Percentiles rank a stretch among this genome's conserved stretches.
Conservation (phyloP, 2,797 vertebrate species). For the Calcarius lapponicus region DNA sequence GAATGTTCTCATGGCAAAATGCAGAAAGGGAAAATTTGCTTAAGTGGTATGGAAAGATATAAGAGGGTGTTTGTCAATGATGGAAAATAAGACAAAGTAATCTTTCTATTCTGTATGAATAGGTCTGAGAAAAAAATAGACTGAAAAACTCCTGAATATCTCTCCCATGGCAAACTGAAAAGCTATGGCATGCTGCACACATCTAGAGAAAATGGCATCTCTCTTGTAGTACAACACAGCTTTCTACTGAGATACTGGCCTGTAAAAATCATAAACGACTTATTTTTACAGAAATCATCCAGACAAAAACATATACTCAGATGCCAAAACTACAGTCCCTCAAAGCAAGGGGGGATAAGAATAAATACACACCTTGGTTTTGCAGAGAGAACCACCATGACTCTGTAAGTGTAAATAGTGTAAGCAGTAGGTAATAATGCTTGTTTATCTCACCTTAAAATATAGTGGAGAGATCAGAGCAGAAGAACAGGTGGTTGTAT, state of each 20-base stretch:
- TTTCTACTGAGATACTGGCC: background rate
- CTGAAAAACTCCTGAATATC: background rate
- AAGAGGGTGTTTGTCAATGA: background rate
- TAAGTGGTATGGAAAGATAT: background rate
- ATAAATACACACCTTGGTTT: background rate
- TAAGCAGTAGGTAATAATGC: background rate
- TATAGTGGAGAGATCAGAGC: background rate
- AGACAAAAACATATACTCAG: background rate
- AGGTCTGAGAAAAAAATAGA: background rate
- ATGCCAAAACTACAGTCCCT: background rate
- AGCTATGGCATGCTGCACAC: background rate
- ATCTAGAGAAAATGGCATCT: background rate
- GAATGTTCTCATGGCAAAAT: background rate
- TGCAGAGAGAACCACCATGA: background rate
- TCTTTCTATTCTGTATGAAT: background rate
- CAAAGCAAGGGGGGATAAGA: background rate
- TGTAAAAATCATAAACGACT: background rate
- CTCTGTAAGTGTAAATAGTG: background rate
- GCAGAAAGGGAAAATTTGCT: background rate
- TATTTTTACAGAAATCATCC: background rate
- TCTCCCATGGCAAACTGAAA: background rate
- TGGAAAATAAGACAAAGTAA: background rate
- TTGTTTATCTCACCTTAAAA: conserved; percentile 13
- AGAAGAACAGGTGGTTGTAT: background rate
- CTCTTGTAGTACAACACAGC: background rate